These are phyloP conservation scores for Oscarella lobularis DNA, from an alignment of 37 sponge, comb jelly and placozoan species.

Conservation along the genomic window DNA sequence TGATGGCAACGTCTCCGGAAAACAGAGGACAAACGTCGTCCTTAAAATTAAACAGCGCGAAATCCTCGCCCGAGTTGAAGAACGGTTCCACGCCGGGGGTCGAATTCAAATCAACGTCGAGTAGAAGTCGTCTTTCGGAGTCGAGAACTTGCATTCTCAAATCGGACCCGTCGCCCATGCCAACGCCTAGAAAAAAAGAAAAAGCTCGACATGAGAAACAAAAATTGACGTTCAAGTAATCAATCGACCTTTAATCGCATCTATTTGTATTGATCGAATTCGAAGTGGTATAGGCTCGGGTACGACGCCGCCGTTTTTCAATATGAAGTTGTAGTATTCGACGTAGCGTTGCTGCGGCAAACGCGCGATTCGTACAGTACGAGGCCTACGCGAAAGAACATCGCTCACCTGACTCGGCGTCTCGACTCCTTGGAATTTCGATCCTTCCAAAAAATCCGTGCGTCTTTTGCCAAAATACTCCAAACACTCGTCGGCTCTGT, in stretches of 20 bases:
- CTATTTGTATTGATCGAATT: not conserved
- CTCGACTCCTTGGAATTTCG: slow-evolving; percentile 55
- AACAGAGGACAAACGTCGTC: not conserved
- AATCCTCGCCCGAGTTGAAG: not conserved
- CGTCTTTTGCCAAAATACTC: slow-evolving; percentile 39
- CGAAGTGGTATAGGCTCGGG: not conserved
- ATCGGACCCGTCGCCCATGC: not conserved
- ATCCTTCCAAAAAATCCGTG: slow-evolving; percentile 30
- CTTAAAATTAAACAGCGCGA: too few relatives aligned
- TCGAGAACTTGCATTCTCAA: not conserved
- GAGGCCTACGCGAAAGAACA: not conserved
- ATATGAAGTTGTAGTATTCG: not conserved
- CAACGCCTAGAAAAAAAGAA: not conserved
- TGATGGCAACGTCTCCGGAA: not conserved
- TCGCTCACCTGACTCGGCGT: slow-evolving; percentile 48
- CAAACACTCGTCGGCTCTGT: slow-evolving; percentile 24
- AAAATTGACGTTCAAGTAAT: not conserved
- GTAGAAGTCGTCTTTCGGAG: not conserved
- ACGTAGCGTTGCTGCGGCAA: not conserved
- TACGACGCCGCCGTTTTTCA: not conserved
- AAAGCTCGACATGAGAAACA: not conserved
- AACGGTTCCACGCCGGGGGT: not conserved
- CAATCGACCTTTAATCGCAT: not conserved
- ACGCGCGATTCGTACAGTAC: not conserved
- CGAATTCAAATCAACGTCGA: not conserved